Percentiles rank a stretch among this genome's conserved stretches.
These are phyloP conservation scores for Corythaeola cristata DNA, from an alignment of 2,113 vertebrate species.

Conservation along the genomic window DNA sequence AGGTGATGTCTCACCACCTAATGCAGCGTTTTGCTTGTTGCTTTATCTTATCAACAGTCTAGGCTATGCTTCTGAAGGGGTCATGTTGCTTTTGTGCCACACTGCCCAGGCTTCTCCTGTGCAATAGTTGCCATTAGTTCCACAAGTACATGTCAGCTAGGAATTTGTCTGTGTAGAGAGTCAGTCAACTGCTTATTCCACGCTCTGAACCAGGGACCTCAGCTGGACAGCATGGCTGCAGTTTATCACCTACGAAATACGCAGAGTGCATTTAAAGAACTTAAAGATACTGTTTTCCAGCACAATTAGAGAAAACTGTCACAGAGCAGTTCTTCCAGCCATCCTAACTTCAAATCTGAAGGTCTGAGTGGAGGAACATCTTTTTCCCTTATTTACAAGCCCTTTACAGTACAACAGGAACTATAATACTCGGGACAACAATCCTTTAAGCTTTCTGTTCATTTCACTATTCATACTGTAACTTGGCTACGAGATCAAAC, in stretches of 20 bases:
- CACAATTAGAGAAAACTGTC: background rate
- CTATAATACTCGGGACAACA: accelerated
- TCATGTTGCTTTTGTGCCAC: background rate
- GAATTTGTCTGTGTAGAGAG: background rate
- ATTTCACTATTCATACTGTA: accelerated
- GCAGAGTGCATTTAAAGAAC: background rate
- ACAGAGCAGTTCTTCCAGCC: too few species aligned
- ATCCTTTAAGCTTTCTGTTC: background rate
- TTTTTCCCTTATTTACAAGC: background rate
- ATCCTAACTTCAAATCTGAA: background rate
- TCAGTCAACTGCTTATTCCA: background rate
- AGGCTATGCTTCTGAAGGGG: background rate
- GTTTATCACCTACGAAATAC: background rate
- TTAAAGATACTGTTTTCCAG: accelerated
- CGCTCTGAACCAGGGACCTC: background rate
- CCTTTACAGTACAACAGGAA: background rate
- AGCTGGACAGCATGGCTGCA: background rate
- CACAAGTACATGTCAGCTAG: accelerated
- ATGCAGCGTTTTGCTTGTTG: background rate
- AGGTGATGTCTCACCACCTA: background rate
- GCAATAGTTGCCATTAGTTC: background rate
- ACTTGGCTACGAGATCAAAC: too few species aligned
- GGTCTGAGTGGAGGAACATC: background rate
- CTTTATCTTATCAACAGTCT: background rate
- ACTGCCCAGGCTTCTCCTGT: background rate